Evolutionary conservation across 2,888 invertebrate species (phyloP), one percentile per base, ranked within the genome.

Genomic region (Philhelius pedissequus): DNA sequence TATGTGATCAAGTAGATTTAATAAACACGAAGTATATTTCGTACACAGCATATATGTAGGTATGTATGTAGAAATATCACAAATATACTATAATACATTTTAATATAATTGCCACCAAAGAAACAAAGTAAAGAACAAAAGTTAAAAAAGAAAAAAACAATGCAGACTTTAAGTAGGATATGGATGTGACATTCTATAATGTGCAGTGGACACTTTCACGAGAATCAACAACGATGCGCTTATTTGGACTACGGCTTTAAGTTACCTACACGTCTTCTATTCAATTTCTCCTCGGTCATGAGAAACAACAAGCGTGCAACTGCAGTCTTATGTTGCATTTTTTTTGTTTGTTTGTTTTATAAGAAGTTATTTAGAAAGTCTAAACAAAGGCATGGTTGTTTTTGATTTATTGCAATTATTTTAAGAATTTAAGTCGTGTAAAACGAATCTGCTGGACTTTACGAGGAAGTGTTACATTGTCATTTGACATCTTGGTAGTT

Each of bases 301-400:
- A 64, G 62, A 27, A 18, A 58, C 58, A 32, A 66, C 58, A 32
- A 66, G 25, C 43, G 13, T 54, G 40, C 68, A 69, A 30, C 40
- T 73, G 68, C 40, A 62, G 35, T 68, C 15, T 32, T 30, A 38
- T 25, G 43, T 27, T 43, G 60, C 58, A 70, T 54, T 71, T 71
- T 40, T 15, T 52, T 52, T 27, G 3, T 40, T 15, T 48, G 22
- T 52, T 27, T n/a, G 9, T 15, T 6, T 52, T 58, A 25, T 27
- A 45, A 66, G 66, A 43, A 38, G 66, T 62, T 62, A 75, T 82
- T 82, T 82, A 73, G 82, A 82, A 82, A 82, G 82, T 82, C 68
- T 30, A 15, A 13, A 56, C 8, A 11, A 69, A 70, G 43, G 43
- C 56, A 50, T 64, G 69, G 54, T 40, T 75, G 40, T 75, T 62